Evolutionary conservation across 1,140 invertebrate genomes (phyloP), one percentile per base, ranked within the genome.

Genomic region (Pseudobourletiella spinata): DNA sequence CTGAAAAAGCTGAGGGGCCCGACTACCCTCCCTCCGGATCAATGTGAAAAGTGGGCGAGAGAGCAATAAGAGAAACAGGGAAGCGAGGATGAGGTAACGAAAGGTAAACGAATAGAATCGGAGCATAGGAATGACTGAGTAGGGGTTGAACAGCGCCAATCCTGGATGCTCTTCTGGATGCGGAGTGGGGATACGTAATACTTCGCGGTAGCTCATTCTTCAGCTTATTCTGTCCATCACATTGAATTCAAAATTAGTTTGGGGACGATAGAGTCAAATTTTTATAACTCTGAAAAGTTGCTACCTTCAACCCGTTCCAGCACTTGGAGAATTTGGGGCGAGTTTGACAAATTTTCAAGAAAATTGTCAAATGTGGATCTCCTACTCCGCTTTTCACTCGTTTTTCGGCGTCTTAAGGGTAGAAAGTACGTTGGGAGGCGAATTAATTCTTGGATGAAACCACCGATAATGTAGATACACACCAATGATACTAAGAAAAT

Each of bases 51-150:
- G 25, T 16, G 68, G 68, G 32, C 30, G 61, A 22, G 35, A 46
- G n/a, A 69, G 43, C 16, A 66, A 24, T 4, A 63, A 2, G 1
- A 69, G 44, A 6, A 62, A 62, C 16, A 64, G 24, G 0, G 44
- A 28, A 2, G 57, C n/a, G 8, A 69, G 32, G 24, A 69, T 30
- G 20, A 69, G 61, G 2, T 22, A 11, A 44, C 68, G 54, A 24
- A 66, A 69, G 0, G 54, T 50, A 24, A 63, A 62, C n/a, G 68
- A 69, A 42, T 69, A 67, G 51, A 69, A 69, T 48, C 68, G 39
- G 11, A 69, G 57, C 24, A 65, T 35, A 0, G 68, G 68, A 11
- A 69, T 26, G 15, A 69, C 61, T 11, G 64, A 66, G 2, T 30
- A 2, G 4, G 59, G 30, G 2, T 55, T 62, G 32, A 66, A 69